Conservation (phyloP, 1,140 invertebrate genomes). For the Diachasmimorpha longicaudata region DNA sequence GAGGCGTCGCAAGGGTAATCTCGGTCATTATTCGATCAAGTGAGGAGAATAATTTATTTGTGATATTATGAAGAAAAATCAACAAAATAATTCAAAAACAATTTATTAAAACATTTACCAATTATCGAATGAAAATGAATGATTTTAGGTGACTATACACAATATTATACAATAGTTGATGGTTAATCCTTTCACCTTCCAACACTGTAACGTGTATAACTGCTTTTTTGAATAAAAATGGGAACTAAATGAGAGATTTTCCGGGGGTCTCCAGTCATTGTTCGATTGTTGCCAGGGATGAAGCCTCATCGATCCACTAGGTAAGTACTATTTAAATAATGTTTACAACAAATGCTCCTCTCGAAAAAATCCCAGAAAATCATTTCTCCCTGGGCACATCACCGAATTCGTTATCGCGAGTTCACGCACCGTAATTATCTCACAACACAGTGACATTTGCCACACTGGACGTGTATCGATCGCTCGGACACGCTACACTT, state of each 20-base stretch:
- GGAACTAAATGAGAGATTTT: background rate
- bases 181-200: conserved; percentile 53
- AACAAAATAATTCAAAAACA: conserved; percentile 29
- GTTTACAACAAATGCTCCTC: too few species aligned
- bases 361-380: too few species aligned
- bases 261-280: background rate
- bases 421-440: background rate
- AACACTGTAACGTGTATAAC: conserved; percentile 54
- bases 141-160: conserved; percentile 56
- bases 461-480: conserved; percentile 30
- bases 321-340: too few species aligned
- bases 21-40: conserved; percentile 49
- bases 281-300: too few species aligned
- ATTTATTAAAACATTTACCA: conserved; percentile 59
- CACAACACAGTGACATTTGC: conserved; percentile 19
- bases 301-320: too few species aligned
- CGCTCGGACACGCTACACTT: conserved; percentile 27
- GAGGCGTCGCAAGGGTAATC: conserved; percentile 45
- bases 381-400: too few species aligned
- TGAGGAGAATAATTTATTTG: conserved; percentile 55
- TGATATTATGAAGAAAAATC: conserved; percentile 49
- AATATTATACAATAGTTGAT: conserved; percentile 55
- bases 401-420: too few species aligned
- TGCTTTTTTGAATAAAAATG: conserved; percentile 48
- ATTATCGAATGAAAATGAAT: conserved; percentile 45